Base-by-base conservation (phyloP, 2,888 invertebrate species). In the Drosophila lacicola region DNA sequence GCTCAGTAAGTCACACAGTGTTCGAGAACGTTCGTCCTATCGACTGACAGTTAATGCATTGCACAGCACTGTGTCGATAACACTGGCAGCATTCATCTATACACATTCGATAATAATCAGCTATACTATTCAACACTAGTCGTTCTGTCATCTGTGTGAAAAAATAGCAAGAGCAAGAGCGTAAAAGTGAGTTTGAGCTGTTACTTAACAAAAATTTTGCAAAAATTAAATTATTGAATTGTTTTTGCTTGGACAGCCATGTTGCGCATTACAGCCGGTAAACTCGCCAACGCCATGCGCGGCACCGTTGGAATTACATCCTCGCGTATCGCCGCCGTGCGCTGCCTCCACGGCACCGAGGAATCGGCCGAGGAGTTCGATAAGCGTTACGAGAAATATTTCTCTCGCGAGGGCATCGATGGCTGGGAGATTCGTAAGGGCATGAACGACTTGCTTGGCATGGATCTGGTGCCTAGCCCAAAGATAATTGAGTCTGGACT, bases 371-470 rank as follows among this genome's bases (percentile, higher is more conserved):
- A 96, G 90, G 96, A 97, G 90, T 97, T 98, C 92, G 97, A 98
- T 92, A 93, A 94, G 83, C 95, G 95, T 93, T 98, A 96, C 92
- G 96, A 96, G 91, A 94, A 95, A 45, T 98, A 95, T 93, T 98
- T 98, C 94, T 96, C 95, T 92, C 95, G 97, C 69, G 93, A 94
- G 70, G 97, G 98, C 89, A 97, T 98, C 91, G 98, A 98, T 92
- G 96, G 96, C 56, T 99, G 98, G 99, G 98, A 98, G 93, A 94
- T 98, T 84, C 96, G 98, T 68, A 97, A 97, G 92, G 98, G 95
- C 4, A 96, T 98, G 96, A 97, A 96, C 89, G 97, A 97, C 91
- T 93, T 98, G 77, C 95, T 95, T 88, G 97, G 96, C 80, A 96
- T 97, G 95, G 99, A 99, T 94, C 93, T 97, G 90, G 95, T 99